Percentiles rank a stretch among this genome's conserved stretches.
Evolutionary conservation across 1,140 invertebrate species (phyloP).

Genomic region (Penaeus indicus): DNA sequence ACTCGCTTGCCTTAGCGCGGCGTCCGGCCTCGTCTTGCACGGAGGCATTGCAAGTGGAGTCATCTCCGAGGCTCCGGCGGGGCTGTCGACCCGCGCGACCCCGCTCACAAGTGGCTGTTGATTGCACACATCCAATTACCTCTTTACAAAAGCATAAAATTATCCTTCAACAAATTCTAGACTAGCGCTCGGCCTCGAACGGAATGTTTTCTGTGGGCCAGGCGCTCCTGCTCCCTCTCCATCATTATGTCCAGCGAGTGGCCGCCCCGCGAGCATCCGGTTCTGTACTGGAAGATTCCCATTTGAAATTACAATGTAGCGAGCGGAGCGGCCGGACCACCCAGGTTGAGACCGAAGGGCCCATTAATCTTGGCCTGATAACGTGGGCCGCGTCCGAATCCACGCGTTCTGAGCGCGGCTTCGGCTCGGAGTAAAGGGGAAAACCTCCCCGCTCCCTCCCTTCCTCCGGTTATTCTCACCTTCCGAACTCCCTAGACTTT

Average conservation of each 20-base stretch:
- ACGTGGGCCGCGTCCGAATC: constrained; percentile 37
- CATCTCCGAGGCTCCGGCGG: no score
- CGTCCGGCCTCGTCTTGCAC: no score
- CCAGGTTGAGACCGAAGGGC: constrained; percentile 47
- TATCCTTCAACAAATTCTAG: no score
- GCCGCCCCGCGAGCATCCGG: constrained; percentile 47
- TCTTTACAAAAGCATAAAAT: constrained; percentile 5
- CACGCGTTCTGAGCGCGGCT: not conserved
- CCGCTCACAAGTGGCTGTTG: no score
- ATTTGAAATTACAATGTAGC: constrained; percentile 61
- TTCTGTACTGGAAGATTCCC: constrained; percentile 51
- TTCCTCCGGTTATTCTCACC: not conserved
- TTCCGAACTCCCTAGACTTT: no score
- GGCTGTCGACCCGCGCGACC: no score
- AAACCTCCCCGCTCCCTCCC: no score
- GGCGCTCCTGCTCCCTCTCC: constrained; percentile 18
- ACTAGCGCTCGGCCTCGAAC: no score
- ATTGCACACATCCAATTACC: not conserved
- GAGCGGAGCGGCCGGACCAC: constrained; percentile 39
- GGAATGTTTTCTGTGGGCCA: not conserved
- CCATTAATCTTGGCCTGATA: constrained; percentile 60
- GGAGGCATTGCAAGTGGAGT: no score
- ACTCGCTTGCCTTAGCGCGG: no score
- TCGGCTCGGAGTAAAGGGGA: not conserved
- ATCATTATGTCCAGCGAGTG: constrained; percentile 29